phyloP scores from a whole-genome alignment of 2,113 vertebrate species.

The Scartelaos histophorus region DNA sequence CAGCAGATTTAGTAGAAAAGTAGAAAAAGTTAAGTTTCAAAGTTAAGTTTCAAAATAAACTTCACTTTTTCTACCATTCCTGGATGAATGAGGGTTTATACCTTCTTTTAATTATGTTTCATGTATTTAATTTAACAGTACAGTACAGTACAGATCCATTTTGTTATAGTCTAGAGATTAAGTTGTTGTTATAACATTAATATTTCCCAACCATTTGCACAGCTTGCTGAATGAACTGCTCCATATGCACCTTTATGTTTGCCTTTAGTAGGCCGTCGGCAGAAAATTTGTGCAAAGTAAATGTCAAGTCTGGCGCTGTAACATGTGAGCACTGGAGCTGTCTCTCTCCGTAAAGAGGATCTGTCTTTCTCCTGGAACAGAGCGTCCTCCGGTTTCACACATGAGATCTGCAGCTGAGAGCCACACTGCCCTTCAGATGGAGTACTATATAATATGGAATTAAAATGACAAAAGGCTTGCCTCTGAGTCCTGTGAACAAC shows the following conservation, averaged over 20 bases:
- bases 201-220: background rate
- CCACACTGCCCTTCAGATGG: conserved; percentile 30
- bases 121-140: background rate
- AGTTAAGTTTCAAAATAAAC: no score
- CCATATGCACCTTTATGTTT: conserved; percentile 25
- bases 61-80: no score
- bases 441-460: conserved; percentile 34
- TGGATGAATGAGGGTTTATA: no score
- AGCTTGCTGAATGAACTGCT: background rate
- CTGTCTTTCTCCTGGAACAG: conserved; percentile 33
- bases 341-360: conserved; percentile 37
- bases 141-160: background rate
- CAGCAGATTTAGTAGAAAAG: no score
- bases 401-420: conserved; percentile 29
- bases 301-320: conserved; percentile 40
- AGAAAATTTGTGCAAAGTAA: conserved; percentile 26
- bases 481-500: conserved; percentile 1
- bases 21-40: no score
- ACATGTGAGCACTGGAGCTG: conserved; percentile 32
- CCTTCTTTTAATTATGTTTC: background rate
- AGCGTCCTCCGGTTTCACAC: conserved; percentile 34
- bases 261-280: conserved; percentile 17
- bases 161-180: background rate
- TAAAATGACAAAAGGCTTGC: conserved; percentile 30
- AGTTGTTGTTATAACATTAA: background rate